Percentiles rank a stretch among this genome's conserved stretches.
phyloP scores from a whole-genome alignment of 2,888 invertebrate species.

The Cephonodes hylas region DNA sequence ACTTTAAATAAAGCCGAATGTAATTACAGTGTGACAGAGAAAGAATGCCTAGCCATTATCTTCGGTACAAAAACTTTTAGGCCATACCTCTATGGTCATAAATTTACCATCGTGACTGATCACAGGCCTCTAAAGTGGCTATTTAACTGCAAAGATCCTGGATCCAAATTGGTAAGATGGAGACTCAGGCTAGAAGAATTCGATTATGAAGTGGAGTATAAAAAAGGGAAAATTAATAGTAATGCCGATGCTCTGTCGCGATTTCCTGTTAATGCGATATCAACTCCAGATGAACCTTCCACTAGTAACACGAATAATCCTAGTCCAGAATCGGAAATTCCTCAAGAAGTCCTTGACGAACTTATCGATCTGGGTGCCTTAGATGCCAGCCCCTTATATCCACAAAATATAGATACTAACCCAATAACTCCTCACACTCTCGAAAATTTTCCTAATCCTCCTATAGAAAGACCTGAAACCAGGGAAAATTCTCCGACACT shows the following conservation, averaged over 20 bases:
- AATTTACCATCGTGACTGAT: constrained; percentile 10
- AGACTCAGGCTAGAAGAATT: not conserved
- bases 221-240: not conserved
- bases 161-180: not conserved
- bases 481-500: too few relatives aligned
- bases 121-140: constrained; percentile 21
- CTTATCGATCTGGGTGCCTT: too few relatives aligned
- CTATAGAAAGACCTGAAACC: too few relatives aligned
- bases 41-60: constrained; percentile 18
- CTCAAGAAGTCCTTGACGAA: too few relatives aligned
- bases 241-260: not conserved
- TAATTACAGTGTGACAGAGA: constrained; percentile 20
- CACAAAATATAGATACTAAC: too few relatives aligned
- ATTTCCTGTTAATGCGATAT: too few relatives aligned
- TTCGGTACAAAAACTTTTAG: constrained; percentile 17
- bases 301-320: too few relatives aligned
- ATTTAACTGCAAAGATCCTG: constrained; percentile 20
- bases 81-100: constrained; percentile 18
- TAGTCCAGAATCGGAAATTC: too few relatives aligned
- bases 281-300: too few relatives aligned
- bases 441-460: too few relatives aligned
- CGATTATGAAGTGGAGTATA: not conserved
- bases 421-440: too few relatives aligned
- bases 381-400: too few relatives aligned
- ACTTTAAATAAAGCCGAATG: constrained; percentile 18